Evolutionary conservation across 2,797 vertebrate genomes (phyloP).

Genomic region (Pangasius krempfi): DNA sequence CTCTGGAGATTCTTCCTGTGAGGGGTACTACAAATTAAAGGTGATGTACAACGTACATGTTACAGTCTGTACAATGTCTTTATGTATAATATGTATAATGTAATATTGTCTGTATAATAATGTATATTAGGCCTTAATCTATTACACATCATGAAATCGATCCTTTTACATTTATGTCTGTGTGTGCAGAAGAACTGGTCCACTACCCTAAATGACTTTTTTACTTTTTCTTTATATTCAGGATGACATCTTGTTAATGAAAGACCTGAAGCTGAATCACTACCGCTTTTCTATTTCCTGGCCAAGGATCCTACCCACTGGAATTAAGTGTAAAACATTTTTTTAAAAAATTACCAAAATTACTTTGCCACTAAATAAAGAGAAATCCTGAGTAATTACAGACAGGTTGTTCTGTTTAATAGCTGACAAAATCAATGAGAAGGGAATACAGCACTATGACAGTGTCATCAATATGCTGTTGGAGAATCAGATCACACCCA

Average conservation of each 20-base stretch:
- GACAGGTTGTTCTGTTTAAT: slow-evolving; percentile 31
- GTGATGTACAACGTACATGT: slow-evolving; percentile 61
- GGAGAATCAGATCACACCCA: slow-evolving; percentile 83
- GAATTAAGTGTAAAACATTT: slow-evolving; percentile 76
- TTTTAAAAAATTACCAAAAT: no score
- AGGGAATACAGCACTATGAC: slow-evolving; percentile 85
- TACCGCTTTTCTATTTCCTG: slow-evolving; percentile 91
- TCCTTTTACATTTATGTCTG: not conserved
- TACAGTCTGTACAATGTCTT: not conserved
- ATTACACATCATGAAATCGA: not conserved
- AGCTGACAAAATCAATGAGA: slow-evolving; percentile 85
- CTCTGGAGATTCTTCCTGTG: slow-evolving; percentile 84
- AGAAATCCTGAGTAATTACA: not conserved
- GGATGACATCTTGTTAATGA: slow-evolving; percentile 86
- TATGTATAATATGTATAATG: not conserved
- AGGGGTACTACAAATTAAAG: slow-evolving; percentile 88
- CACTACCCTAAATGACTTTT: not conserved
- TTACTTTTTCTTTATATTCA: slow-evolving; percentile 58
- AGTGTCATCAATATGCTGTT: slow-evolving; percentile 84
- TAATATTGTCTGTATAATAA: not conserved
- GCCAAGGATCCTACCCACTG: slow-evolving; percentile 87
- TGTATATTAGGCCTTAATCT: no score
- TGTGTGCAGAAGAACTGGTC: not conserved
- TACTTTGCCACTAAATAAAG: not conserved
- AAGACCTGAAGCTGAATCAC: slow-evolving; percentile 85